Evolutionary conservation across 2,113 vertebrate genomes (phyloP).

Genomic region (Perognathus longimembris): DNA sequence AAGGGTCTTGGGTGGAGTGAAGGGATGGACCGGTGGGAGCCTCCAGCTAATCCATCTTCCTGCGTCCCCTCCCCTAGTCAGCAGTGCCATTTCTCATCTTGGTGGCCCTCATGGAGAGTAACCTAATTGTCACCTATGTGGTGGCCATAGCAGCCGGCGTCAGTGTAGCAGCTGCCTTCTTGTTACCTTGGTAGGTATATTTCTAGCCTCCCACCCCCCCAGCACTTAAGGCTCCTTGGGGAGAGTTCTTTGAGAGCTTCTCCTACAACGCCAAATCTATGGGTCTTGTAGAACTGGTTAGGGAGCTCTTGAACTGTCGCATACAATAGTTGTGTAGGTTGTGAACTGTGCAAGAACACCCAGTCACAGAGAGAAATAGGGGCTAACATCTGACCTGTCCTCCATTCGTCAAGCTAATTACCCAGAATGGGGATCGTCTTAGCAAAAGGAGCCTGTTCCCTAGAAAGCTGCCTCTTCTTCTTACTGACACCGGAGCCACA

Average conservation of each 20-base stretch:
- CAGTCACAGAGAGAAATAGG: neutral
- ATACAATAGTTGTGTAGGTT: neutral
- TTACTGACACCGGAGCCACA: neutral
- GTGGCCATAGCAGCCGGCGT: conserved; percentile 91
- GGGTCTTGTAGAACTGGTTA: neutral
- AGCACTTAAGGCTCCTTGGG: neutral
- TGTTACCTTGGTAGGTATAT: conserved; percentile 93
- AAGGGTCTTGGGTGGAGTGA: neutral
- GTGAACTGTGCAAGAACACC: neutral
- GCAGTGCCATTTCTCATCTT: conserved; percentile 94
- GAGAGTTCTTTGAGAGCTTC: neutral
- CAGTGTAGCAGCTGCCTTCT: conserved; percentile 94
- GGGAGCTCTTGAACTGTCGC: neutral
- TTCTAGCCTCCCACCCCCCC: neutral
- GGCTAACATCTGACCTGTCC: neutral
- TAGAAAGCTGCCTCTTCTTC: neutral
- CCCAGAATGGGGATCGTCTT: neutral
- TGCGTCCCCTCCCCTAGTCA: conserved; percentile 85
- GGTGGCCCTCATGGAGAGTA: conserved; percentile 87
- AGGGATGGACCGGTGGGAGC: neutral
- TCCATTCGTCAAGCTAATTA: neutral
- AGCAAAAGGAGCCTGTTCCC: neutral
- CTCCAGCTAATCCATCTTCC: conserved; percentile 27
- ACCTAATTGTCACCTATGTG: conserved; percentile 90
- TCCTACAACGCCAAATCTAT: neutral